Evolutionary conservation across 2,113 vertebrate genomes (phyloP).

Genomic region (Mixornis gularis): DNA sequence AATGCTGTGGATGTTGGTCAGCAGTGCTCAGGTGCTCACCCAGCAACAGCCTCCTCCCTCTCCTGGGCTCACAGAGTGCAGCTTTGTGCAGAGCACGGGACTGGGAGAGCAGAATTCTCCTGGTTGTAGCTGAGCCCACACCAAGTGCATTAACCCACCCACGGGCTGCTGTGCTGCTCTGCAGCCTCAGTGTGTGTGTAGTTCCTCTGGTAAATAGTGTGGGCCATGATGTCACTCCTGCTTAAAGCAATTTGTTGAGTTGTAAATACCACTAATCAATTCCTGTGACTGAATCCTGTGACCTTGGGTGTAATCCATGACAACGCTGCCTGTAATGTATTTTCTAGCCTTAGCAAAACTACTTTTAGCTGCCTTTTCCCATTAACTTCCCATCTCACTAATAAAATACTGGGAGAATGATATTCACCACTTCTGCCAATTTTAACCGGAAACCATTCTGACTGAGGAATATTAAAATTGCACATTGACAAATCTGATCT

Average conservation of each 20-base stretch:
- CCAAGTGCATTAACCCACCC: not conserved
- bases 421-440: constrained; percentile 23
- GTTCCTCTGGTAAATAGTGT: not conserved
- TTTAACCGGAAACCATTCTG: not conserved
- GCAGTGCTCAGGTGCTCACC: not conserved
- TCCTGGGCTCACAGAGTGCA: not conserved
- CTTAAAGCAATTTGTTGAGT: constrained; percentile 32
- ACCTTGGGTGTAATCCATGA: constrained; percentile 21
- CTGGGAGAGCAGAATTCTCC: not conserved
- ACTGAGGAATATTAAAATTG: not conserved
- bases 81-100: rapidly evolving
- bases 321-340: constrained; percentile 3
- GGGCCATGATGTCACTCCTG: constrained; percentile 19
- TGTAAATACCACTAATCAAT: constrained; percentile 54
- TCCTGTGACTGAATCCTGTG: not conserved
- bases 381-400: constrained; percentile 35
- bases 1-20: not conserved
- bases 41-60: not conserved
- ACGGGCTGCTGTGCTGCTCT: not conserved
- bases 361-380: constrained; percentile 42
- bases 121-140: not conserved
- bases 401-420: constrained; percentile 29
- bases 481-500: not conserved
- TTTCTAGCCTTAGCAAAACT: constrained; percentile 23
- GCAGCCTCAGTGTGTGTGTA: not conserved